These are phyloP conservation scores for Cyprinodon diabolis DNA, from an alignment of 2,797 vertebrate genomes.

Conservation along the genomic window DNA sequence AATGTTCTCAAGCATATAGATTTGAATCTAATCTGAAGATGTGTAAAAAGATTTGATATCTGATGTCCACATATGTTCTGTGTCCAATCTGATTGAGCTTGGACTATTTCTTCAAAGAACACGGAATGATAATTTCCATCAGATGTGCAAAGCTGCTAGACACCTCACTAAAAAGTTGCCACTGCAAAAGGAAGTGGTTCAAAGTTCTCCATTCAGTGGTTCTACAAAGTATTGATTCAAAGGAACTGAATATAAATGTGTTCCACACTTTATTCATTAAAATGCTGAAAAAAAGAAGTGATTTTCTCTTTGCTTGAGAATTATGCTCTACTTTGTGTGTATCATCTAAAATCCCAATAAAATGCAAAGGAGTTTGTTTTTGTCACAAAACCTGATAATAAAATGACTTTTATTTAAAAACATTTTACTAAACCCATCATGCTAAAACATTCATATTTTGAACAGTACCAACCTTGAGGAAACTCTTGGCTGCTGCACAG, in stretches of 20 bases:
- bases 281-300: no score
- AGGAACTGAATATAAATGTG: not conserved
- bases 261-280: no score
- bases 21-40: not conserved
- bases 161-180: no score
- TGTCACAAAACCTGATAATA: not conserved
- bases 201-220: no score
- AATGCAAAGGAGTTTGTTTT: not conserved
- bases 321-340: not conserved
- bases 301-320: not conserved
- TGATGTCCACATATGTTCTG: not conserved
- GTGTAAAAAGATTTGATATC: not conserved
- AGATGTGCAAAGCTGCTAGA: no score
- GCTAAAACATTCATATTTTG: not conserved
- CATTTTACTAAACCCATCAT: no score
- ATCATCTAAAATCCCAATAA: not conserved
- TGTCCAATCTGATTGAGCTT: not conserved
- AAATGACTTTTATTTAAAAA: no score
- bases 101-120: not conserved
- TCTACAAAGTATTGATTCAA: not conserved
- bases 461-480: constrained; percentile 78
- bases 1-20: not conserved
- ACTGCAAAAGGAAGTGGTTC: no score
- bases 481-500: constrained; percentile 81
- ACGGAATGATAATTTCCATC: no score